Percentiles rank a stretch among this genome's conserved stretches.
phyloP scores from a whole-genome alignment of 2,113 vertebrate genomes.

The Nannobrachium achirus region DNA sequence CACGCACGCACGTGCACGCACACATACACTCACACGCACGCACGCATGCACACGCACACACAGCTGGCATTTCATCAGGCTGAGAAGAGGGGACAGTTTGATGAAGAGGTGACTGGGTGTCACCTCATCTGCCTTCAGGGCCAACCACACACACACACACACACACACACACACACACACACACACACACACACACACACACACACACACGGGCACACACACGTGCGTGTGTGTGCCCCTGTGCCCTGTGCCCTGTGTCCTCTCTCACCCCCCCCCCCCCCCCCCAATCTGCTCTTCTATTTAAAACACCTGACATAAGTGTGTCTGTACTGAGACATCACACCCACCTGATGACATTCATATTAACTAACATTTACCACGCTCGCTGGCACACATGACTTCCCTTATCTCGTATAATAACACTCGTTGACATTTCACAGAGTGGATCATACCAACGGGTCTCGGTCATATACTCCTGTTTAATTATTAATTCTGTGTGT shows the following conservation, averaged over 20 bases:
- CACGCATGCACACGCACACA: slow-evolving; percentile 25
- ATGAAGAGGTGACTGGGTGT: slow-evolving; percentile 54
- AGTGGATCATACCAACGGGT: neutral
- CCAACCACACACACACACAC: slow-evolving; percentile 8
- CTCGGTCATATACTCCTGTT: slow-evolving; percentile 16
- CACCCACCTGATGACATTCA: slow-evolving; percentile 43
- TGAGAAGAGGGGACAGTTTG: slow-evolving; percentile 43
- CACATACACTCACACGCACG: slow-evolving; percentile 17
- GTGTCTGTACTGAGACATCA: slow-evolving; percentile 47
- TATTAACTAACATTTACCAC: slow-evolving; percentile 40
- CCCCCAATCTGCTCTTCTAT: slow-evolving; percentile 67
- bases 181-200: slow-evolving; percentile 33
- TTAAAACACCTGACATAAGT: slow-evolving; percentile 67
- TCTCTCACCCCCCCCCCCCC: slow-evolving; percentile 54
- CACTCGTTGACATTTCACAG: slow-evolving; percentile 9
- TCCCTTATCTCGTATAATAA: slow-evolving; percentile 21
- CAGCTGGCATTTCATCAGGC: slow-evolving; percentile 40
- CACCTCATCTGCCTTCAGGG: slow-evolving; percentile 59
- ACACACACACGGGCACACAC: slow-evolving; percentile 29
- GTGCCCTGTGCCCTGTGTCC: slow-evolving; percentile 43
- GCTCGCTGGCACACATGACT: slow-evolving; percentile 35
- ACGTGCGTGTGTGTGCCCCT: slow-evolving; percentile 40
- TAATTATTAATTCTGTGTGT: slow-evolving; percentile 21
- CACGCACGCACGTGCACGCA: slow-evolving; percentile 5
- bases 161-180: slow-evolving; percentile 8